phyloP scores from a whole-genome alignment of 2,888 invertebrate genomes.

The Rotaria macrura region DNA sequence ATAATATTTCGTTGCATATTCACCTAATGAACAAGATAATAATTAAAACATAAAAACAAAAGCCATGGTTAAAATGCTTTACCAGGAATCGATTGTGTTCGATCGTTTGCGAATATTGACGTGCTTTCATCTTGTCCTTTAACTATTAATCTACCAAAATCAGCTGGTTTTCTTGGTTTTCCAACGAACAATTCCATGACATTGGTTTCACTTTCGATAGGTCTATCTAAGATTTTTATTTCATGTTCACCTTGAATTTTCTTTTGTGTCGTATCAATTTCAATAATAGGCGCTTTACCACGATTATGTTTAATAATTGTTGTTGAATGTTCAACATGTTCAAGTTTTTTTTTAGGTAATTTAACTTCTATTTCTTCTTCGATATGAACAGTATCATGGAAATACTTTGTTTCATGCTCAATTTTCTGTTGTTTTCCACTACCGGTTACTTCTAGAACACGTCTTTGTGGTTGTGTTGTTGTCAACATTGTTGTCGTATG shows the following conservation, averaged over 20 bases:
- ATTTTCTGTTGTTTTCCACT: neutral
- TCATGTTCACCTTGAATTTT: neutral
- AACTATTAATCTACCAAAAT: neutral
- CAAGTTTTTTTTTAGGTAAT: neutral
- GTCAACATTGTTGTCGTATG: neutral
- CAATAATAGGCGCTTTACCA: neutral
- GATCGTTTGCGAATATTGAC: neutral
- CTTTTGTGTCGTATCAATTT: neutral
- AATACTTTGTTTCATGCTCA: neutral
- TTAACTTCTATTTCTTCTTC: neutral
- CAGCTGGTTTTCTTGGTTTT: neutral
- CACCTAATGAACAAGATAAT: neutral
- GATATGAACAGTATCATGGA: neutral
- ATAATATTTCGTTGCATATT: neutral
- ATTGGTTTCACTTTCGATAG: neutral
- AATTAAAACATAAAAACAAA: neutral
- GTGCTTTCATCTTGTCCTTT: neutral
- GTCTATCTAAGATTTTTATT: neutral
- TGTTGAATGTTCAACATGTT: neutral
- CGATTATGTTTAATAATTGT: constrained; percentile 11
- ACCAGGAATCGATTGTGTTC: neutral
- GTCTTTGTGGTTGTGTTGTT: neutral
- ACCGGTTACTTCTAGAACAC: neutral
- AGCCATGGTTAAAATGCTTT: neutral
- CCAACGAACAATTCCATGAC: neutral